A percentile compares a stretch with the other conserved stretches of the same genome.
These are phyloP conservation scores for Caenorhabditis japonica DNA, from an alignment of 2,888 invertebrate genomes.

Conservation along the genomic window DNA sequence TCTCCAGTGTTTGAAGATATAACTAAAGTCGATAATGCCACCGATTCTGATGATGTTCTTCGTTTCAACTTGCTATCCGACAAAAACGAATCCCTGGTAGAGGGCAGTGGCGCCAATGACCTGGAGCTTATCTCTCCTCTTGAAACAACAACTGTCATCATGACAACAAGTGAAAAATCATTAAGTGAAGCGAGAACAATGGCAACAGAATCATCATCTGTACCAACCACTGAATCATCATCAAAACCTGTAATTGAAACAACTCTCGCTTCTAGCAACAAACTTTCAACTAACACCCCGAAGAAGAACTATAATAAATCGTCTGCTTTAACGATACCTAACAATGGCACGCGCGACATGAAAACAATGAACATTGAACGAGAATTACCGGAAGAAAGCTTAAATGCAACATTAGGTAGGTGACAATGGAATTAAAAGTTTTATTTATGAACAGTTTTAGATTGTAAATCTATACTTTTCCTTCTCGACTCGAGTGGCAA, in stretches of 20 bases:
- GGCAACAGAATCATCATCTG: conserved; percentile 27
- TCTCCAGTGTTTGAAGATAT: conserved; percentile 50
- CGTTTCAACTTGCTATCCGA: conserved; percentile 8
- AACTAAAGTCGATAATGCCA: conserved; percentile 38
- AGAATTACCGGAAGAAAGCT: conserved; percentile 19
- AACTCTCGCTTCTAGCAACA: conserved; percentile 1
- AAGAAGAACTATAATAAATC: too few relatives aligned
- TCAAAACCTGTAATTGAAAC: conserved; percentile 30
- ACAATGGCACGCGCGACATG: conserved; percentile 8
- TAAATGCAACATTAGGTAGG: conserved; percentile 29
- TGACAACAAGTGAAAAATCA: too few relatives aligned
- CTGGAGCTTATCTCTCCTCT: conserved; percentile 36
- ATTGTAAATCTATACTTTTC: conserved; percentile 59
- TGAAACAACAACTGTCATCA: conserved; percentile 9
- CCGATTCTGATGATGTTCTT: conserved; percentile 24
- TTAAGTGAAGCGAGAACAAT: conserved; percentile 1
- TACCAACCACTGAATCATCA: conserved; percentile 25
- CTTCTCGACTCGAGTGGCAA: conserved; percentile 63
- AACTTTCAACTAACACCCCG: too few relatives aligned
- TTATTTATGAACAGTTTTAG: conserved; percentile 24
- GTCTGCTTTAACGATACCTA: conserved; percentile 17
- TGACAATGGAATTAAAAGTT: conserved; percentile 18
- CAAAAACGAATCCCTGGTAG: neutral
- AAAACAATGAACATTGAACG: conserved; percentile 8
- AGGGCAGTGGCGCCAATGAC: conserved; percentile 30